Base-by-base conservation (phyloP, 2,797 vertebrate species). In the Sebastes iracundus region DNA sequence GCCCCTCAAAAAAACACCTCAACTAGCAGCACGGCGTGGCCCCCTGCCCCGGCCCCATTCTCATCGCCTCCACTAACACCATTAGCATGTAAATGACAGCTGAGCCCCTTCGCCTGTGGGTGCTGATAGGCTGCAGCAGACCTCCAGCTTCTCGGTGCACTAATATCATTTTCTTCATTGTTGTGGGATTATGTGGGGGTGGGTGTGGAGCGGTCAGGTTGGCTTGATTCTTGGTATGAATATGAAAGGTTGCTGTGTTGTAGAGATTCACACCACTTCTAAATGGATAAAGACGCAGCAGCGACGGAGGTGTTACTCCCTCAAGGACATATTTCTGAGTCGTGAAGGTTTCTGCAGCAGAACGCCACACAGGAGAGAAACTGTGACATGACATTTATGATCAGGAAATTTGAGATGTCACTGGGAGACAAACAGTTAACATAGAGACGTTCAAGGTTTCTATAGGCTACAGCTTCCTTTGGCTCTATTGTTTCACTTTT, bases 71-170 rank as follows among this genome's bases (percentile, higher is more conserved):
- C 75, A 59, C 90, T 77, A 86, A 87, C 81, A 61, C 60, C 77
- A 94, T 95, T 95, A 93, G 88, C 92, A 95, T 95, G 92, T 88
- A 93, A 94, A 95, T 93, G 88, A 87, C 81, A 83, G 72, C 82
- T 88, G 74, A 85, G 89, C 77, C 87, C 76, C 81, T 82, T 80
- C 9, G 81, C 81, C 77, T 69, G 77, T 33, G 85, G 85, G 46
- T 80, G 84, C 89, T 82, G 82, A 93, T 90, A 84, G 91, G 85
- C 87, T 84, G 72, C 33, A 62, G n/a, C 79, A 79, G 86, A 81
- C 80, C 77, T 74, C 72, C 72, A 72, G 78, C 59, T 90, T 86
- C 88, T 83, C 73, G 58, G 77, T 83, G 82, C 71, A 76, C 90
- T 90, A 87, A 87, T 87, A 84, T 90, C 3, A 84, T 88, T 88